Conservation (phyloP, 2,888 invertebrate genomes). For the Neoaliturus tenellus region DNA sequence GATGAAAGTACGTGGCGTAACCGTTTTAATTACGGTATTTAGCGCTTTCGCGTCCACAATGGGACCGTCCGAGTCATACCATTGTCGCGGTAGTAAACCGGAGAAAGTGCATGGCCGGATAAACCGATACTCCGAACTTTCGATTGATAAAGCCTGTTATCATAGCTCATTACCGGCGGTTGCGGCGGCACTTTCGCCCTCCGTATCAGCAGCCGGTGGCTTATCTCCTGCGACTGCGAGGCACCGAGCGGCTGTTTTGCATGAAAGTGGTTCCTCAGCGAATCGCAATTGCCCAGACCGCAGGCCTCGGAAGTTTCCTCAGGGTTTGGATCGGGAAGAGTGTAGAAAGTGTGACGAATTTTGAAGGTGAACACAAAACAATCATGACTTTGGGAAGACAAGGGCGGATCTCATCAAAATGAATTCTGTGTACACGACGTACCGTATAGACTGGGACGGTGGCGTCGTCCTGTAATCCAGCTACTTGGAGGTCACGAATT, state of each 20-base stretch:
- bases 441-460: no score
- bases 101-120: neutral
- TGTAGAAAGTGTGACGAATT: no score
- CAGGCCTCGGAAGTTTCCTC: no score
- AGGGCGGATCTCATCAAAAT: no score
- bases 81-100: slow-evolving; percentile 9
- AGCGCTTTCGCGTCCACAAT: slow-evolving; percentile 35
- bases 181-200: slow-evolving; percentile 30
- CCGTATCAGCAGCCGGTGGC: slow-evolving; percentile 9
- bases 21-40: slow-evolving; percentile 31
- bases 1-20: slow-evolving; percentile 30
- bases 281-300: neutral
- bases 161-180: slow-evolving; percentile 41
- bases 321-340: no score
- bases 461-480: no score
- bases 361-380: no score
- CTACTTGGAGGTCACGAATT: no score
- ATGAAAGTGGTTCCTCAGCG: slow-evolving; percentile 31
- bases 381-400: no score
- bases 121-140: slow-evolving; percentile 50
- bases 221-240: neutral
- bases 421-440: no score
- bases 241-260: neutral
- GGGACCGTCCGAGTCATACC: neutral
- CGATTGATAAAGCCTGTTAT: slow-evolving; percentile 53